phyloP scores from a whole-genome alignment of 2,888 invertebrate species.

The Lasioglossum calceatum region DNA sequence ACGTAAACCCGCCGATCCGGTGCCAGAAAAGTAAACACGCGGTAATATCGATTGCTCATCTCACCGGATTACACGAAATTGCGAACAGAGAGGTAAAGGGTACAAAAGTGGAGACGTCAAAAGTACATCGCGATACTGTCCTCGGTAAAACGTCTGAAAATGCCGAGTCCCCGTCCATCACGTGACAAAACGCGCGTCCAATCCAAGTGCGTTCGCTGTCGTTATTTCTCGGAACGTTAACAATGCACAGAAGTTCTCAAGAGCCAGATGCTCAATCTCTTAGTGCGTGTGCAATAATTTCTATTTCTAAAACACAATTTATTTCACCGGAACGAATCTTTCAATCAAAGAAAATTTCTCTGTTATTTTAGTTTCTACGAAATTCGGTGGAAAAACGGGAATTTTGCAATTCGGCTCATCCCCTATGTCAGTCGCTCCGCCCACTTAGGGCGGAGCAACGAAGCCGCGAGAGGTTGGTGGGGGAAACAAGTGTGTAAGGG shows the following conservation, averaged over 20 bases:
- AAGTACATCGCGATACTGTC: not conserved
- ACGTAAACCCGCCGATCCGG: conserved; percentile 12
- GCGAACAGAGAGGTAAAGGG: not conserved
- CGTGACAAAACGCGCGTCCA: not conserved
- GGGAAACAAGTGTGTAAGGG: too few relatives aligned
- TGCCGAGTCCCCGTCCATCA: not conserved
- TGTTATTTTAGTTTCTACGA: too few relatives aligned
- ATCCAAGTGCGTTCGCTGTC: not conserved
- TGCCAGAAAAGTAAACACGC: not conserved
- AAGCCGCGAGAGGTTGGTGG: too few relatives aligned
- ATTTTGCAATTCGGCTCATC: not conserved
- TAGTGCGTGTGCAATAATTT: too few relatives aligned
- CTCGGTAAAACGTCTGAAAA: not conserved
- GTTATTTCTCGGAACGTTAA: not conserved
- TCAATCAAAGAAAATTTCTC: too few relatives aligned
- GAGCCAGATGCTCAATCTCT: not conserved
- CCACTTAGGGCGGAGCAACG: too few relatives aligned
- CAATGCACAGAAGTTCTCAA: not conserved
- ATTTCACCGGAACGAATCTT: too few relatives aligned
- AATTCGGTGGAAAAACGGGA: not conserved
- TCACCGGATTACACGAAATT: not conserved
- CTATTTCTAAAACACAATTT: too few relatives aligned
- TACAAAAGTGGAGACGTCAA: not conserved
- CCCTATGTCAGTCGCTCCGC: too few relatives aligned
- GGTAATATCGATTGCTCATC: conserved; percentile 11